A percentile compares a stretch with the other conserved stretches of the same genome.
phyloP scores from a whole-genome alignment of 2,888 invertebrate genomes.

The Xestoiulus laeticollis region DNA sequence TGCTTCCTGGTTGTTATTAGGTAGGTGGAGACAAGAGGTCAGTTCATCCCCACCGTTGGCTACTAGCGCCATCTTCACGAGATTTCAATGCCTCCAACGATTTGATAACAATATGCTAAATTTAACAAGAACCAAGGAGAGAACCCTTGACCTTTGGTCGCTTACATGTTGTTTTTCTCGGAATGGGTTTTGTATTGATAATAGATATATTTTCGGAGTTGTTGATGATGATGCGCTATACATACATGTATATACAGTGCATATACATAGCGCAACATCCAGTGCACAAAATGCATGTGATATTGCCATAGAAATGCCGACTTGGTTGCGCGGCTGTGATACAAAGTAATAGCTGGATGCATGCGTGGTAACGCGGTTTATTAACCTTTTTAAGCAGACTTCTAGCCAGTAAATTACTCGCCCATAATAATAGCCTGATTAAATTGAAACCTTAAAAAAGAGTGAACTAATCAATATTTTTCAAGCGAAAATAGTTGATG shows the following conservation, averaged over 20 bases:
- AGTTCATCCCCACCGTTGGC: background rate
- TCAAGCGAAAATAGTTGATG: background rate
- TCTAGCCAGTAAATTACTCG: background rate
- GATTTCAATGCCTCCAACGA: too few relatives aligned
- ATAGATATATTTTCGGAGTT: background rate
- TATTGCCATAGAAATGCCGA: background rate
- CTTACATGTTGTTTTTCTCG: background rate
- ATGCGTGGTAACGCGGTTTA: slow-evolving; percentile 11
- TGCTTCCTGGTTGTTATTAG: slow-evolving; percentile 2
- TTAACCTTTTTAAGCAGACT: background rate
- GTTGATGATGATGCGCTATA: background rate
- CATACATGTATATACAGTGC: too few relatives aligned
- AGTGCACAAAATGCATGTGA: background rate
- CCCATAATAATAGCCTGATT: background rate
- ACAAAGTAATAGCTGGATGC: background rate
- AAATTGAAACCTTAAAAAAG: background rate
- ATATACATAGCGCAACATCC: background rate
- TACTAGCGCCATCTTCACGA: background rate
- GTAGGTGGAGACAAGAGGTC: background rate
- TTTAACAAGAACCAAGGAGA: background rate
- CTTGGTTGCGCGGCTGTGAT: background rate
- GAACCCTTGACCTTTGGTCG: background rate
- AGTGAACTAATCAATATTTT: background rate
- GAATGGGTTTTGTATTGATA: background rate
- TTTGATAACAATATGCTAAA: too few relatives aligned